These are phyloP conservation scores for Dicyrtomina minuta DNA, from an alignment of 2,888 invertebrate genomes.

Conservation along the genomic window DNA sequence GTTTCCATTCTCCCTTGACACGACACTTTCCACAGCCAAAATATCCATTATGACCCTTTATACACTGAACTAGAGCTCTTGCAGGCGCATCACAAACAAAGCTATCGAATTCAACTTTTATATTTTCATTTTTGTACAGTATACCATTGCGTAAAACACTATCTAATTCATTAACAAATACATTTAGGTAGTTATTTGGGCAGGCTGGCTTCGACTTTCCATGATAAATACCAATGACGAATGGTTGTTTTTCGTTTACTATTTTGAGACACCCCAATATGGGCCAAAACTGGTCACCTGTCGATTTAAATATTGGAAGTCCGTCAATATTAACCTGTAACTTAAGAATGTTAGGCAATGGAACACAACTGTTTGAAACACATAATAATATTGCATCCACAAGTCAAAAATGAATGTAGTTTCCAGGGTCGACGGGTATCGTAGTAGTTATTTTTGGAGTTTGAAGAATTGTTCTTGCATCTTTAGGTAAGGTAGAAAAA, in stretches of 20 bases:
- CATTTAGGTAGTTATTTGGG: background rate
- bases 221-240: background rate
- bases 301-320: background rate
- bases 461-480: too few species aligned
- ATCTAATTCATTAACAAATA: background rate
- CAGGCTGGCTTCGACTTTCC: conserved; percentile 4
- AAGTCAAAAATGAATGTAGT: background rate
- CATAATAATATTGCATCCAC: too few species aligned
- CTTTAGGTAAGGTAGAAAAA: too few species aligned
- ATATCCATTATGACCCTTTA: background rate
- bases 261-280: background rate
- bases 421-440: background rate
- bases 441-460: too few species aligned
- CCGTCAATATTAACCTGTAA: conserved; percentile 1
- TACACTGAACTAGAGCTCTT: background rate
- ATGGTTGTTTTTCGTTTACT: background rate
- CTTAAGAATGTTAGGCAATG: background rate
- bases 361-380: too few species aligned
- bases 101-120: background rate
- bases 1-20: background rate
- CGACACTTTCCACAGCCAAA: conserved; percentile 6
- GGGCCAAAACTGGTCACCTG: background rate
- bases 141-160: background rate
- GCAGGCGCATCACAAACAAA: conserved; percentile 2
- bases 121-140: too few species aligned